A percentile compares a stretch with the other conserved stretches of the same genome.
Evolutionary conservation across 2,113 vertebrate species (phyloP).

Genomic region (Tupaia tana): DNA sequence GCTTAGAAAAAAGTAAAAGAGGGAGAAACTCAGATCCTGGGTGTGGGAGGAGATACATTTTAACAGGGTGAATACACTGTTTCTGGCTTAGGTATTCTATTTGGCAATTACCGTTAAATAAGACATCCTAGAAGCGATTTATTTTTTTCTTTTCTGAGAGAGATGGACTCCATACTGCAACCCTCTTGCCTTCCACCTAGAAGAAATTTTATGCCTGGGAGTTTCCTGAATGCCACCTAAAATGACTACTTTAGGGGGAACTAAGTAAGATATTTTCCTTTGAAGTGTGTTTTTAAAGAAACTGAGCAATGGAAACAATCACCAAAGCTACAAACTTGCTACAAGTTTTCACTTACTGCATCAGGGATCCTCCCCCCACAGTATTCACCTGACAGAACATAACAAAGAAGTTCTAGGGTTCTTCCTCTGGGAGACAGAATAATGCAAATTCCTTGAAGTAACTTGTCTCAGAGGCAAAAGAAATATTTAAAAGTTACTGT

Average conservation of each 20-base stretch:
- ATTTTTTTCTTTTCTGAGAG: no score
- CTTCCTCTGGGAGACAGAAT: background rate
- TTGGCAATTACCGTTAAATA: background rate
- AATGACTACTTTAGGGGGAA: slow-evolving; percentile 5
- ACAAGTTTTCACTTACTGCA: background rate
- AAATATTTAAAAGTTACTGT: background rate
- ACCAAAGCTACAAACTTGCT: background rate
- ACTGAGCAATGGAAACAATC: background rate
- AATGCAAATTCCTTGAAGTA: background rate
- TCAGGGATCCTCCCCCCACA: no score
- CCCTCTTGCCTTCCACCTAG: background rate
- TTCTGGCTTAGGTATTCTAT: background rate
- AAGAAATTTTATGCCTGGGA: background rate
- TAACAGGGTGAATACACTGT: background rate
- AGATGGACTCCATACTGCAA: no score
- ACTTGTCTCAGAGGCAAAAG: background rate
- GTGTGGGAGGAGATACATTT: background rate
- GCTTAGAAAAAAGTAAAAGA: background rate
- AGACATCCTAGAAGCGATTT: background rate
- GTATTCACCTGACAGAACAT: background rate
- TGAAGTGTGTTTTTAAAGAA: background rate
- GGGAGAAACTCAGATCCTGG: background rate
- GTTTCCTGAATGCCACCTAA: slow-evolving; percentile 7
- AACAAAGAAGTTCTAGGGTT: background rate
- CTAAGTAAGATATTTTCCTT: slow-evolving; percentile 16